phyloP scores from a whole-genome alignment of 2,888 invertebrate genomes.

The Eremobia ochroleuca region DNA sequence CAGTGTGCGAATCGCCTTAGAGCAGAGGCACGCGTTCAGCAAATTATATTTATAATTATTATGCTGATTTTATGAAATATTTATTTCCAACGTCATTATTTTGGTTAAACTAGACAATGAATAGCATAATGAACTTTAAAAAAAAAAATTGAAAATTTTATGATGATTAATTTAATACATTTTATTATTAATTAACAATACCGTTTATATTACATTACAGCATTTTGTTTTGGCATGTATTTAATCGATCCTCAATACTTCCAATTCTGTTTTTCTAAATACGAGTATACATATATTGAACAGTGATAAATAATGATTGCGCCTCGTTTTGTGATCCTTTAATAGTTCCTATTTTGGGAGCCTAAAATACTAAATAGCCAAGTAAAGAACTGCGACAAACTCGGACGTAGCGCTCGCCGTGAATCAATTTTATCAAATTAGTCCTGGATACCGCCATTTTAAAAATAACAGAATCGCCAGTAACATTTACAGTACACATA shows the following conservation, averaged over 20 bases:
- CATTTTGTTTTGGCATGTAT: neutral
- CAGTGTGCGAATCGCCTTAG: no score
- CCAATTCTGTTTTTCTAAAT: no score
- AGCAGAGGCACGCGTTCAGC: neutral
- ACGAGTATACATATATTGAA: no score
- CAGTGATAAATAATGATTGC: no score
- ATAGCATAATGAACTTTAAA: neutral
- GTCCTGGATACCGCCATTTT: slow-evolving; percentile 2
- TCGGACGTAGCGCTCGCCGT: no score
- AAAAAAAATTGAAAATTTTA: no score
- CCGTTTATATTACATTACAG: neutral
- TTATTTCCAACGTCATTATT: neutral
- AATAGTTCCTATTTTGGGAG: no score
- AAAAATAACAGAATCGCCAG: slow-evolving; percentile 7
- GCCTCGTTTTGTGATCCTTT: no score
- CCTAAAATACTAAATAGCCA: no score
- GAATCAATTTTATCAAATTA: slow-evolving; percentile 1
- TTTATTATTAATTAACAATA: no score
- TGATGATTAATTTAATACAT: neutral
- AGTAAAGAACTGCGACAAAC: no score
- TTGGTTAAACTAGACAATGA: neutral
- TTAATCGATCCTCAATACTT: no score
- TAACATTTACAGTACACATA: slow-evolving; percentile 9
- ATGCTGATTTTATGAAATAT: neutral
- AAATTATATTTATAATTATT: neutral